Evolutionary conservation across 2,797 vertebrate species (phyloP), one percentile per base, ranked within the genome.

Genomic region (Mormyrus proboscirostris): DNA sequence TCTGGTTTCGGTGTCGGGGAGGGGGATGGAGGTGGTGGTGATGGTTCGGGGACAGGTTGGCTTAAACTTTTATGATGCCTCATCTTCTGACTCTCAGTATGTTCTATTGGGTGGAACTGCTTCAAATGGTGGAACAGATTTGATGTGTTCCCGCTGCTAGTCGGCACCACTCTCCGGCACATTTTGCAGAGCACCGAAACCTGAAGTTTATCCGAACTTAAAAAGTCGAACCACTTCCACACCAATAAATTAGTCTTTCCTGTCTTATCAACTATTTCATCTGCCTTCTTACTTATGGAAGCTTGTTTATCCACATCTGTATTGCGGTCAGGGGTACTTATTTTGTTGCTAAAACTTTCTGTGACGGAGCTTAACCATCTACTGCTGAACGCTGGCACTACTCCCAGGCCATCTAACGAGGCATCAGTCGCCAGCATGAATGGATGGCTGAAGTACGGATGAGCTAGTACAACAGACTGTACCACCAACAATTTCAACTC

Each of bases 161-260:
- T 33, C 25, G 69, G 25, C 22, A 76, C 69, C 69, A 76, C 69
- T 76, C 69, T 76, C 69, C 38, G 22, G 22, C 69, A 76, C 69
- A 76, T 55, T 55, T 55, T 55, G 53, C 53, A 55, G 53, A 55
- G 53, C 53, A 55, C 53, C 53, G 79, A 41, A 83, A 41, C 79
- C 38, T 83, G 79, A 83, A 47, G 79, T 83, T 83, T 47, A 47
- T 83, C 38, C 2, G 41, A 47, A 41, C 79, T 47, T 83, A 83
- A 47, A 83, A 41, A 83, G 79, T 8, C 33, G 14, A 83, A 83
- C 79, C 79, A 83, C 79, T 83, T 83, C 79, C 79, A 83, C 79
- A 83, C 79, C 79, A 83, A 41, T n/a, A 41, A 83, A 83, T 83
- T 83, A 83, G 79, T 83, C 38, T 47, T 83, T 47, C 79, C 79